A percentile compares a stretch with the other conserved stretches of the same genome.
These are phyloP conservation scores for Drosophila dunni DNA, from an alignment of 1,140 invertebrate genomes.

Conservation along the genomic window DNA sequence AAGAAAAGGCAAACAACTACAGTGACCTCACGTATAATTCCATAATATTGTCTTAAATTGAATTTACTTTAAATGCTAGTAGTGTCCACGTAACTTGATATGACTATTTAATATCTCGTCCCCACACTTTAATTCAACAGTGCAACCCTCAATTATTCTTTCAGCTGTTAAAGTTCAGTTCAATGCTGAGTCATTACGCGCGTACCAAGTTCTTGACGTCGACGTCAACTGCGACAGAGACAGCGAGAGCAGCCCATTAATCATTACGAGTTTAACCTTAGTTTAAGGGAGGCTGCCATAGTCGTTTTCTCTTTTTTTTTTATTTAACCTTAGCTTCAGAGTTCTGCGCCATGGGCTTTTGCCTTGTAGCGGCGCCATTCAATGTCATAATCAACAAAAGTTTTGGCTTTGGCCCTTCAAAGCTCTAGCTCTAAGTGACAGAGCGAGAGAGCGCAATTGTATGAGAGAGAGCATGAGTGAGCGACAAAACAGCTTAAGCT, in stretches of 20 bases:
- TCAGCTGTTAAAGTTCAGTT: constrained; percentile 31
- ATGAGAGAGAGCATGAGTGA: constrained; percentile 24
- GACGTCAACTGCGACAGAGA: constrained; percentile 1
- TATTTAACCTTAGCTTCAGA: constrained; percentile 40
- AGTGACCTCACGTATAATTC: constrained; percentile 4
- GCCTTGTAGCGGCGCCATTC: constrained; percentile 56
- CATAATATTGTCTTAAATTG: not conserved
- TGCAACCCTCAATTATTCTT: not conserved
- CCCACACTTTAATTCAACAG: not conserved
- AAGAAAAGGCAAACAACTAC: constrained; percentile 30
- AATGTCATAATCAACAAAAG: constrained; percentile 67
- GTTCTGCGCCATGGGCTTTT: constrained; percentile 36
- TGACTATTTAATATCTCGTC: not conserved
- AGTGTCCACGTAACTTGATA: constrained; percentile 4
- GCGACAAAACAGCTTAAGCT: constrained; percentile 44
- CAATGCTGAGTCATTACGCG: constrained; percentile 40
- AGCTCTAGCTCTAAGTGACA: constrained; percentile 18
- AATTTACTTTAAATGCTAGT: constrained; percentile 1
- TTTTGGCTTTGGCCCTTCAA: constrained; percentile 58
- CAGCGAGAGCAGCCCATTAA: constrained; percentile 41
- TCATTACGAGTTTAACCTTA: constrained; percentile 35
- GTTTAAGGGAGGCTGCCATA: constrained; percentile 21
- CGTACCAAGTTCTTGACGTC: constrained; percentile 37
- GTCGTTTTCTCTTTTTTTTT: constrained; percentile 21
- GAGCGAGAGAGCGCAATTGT: constrained; percentile 14